Base-by-base conservation (phyloP, 1,140 invertebrate genomes). In the Drosophila auraria region DNA sequence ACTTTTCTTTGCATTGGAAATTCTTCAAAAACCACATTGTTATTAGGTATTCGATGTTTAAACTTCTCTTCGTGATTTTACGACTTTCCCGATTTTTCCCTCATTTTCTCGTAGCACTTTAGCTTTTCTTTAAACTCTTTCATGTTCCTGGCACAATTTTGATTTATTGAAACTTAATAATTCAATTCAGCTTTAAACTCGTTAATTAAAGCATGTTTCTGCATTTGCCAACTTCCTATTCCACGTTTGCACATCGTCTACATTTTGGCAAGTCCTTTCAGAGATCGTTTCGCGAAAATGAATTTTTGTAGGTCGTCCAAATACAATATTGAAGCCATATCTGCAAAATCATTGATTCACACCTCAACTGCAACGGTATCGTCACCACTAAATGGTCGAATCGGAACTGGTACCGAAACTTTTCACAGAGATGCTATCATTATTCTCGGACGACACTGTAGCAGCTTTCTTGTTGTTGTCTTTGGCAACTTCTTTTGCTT, bases 221-320 rank as follows among this genome's bases (percentile, higher is more conserved):
- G 30, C 51, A 54, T 6, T 36, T 54, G 15, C 30, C 51, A 17
- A 15, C 11, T 54, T 33, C 27, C 3, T 20, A 27, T 27, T 20
- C 30, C 11, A 25, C 25, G 25, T 27, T 27, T 9, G n/a, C 25
- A n/a, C 30, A 36, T 25, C 3, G 5, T 27, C 3, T 27, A 27
- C 25, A 27, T 27, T 27, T 27, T 27, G 25, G 25, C 25, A 5
- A 27, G 25, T 27, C 25, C 3, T 27, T 27, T 54, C 25, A 54
- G 27, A 5, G 51, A 53, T 25, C 27, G 51, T 17, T 53, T 53
- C 5, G 51, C 27, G 27, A 54, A 54, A 5, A 36, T 17, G 2
- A 54, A 54, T 11, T 51, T 76, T 33, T 76, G 53, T 11, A 70
- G 62, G 15, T 70, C 58, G 38, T 60, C 59, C 65, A 60, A 75